Conservation (phyloP, 2,113 vertebrate genomes). For the Pseudopodoces humilis region DNA sequence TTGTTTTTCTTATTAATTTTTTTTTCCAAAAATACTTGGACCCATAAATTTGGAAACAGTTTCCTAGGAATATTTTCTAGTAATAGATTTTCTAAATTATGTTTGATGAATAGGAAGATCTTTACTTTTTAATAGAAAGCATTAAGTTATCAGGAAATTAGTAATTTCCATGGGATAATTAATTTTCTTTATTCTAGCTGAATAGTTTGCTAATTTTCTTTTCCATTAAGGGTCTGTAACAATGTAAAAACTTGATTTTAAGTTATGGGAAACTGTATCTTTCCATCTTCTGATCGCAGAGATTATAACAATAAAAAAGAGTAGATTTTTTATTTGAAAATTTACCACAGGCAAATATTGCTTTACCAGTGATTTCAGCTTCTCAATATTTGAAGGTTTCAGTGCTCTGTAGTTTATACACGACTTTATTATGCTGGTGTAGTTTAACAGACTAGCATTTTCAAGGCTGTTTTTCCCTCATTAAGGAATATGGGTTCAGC, state of each 20-base stretch:
- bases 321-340: not conserved
- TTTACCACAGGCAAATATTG: not conserved
- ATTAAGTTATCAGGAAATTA: not conserved
- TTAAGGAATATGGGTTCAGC: not conserved
- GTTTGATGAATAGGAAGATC: not conserved
- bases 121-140: not conserved
- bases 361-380: not conserved
- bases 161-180: not conserved
- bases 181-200: not conserved
- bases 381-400: not conserved
- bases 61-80: not conserved
- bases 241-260: not conserved
- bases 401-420: not conserved
- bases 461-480: not conserved
- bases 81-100: not conserved
- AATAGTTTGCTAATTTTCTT: not conserved
- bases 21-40: not conserved
- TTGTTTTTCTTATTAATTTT: fast-evolving
- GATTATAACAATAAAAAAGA: not conserved
- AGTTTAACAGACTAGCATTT: not conserved
- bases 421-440: not conserved
- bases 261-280: not conserved
- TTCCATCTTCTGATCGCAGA: not conserved
- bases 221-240: not conserved
- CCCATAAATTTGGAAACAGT: not conserved